A percentile compares a stretch with the other conserved stretches of the same genome.
These are phyloP conservation scores for Spongilla lacustris DNA, from an alignment of 37 sponge, comb jelly and placozoan species.

Conservation along the genomic window DNA sequence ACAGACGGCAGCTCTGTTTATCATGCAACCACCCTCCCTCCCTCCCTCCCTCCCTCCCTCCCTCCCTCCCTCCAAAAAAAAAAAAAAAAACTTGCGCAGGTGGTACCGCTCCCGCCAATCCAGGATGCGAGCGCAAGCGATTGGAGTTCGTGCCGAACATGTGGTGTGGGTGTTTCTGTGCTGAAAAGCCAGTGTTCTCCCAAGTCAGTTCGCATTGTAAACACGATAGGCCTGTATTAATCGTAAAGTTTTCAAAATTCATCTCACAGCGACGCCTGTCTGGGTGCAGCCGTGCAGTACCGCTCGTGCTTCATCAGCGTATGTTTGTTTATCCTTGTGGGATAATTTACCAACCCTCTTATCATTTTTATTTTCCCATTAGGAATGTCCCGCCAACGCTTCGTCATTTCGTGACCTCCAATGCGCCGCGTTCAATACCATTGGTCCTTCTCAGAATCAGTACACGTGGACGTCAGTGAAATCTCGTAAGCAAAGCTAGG, in stretches of 20 bases:
- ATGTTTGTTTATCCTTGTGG: background rate
- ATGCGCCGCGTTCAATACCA: background rate
- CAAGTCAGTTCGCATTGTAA: conserved; percentile 2
- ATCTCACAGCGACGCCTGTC: background rate
- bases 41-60: background rate
- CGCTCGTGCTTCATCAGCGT: conserved; percentile 61
- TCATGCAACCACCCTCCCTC: background rate
- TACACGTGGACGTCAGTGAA: background rate
- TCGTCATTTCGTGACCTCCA: conserved; percentile 15
- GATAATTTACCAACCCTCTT: background rate
- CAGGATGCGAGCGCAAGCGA: conserved; percentile 12
- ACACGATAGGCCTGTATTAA: too few species aligned
- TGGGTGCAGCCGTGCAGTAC: conserved; percentile 11
- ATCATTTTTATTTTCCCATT: background rate
- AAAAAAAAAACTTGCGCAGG: too few species aligned
- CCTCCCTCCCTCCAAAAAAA: background rate
- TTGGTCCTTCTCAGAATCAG: background rate
- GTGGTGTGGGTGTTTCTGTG: conserved; percentile 59
- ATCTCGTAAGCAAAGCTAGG: background rate
- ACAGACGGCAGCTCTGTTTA: background rate
- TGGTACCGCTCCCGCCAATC: background rate
- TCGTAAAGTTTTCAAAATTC: background rate
- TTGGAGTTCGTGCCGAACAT: conserved; percentile 68
- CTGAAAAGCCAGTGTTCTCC: conserved; percentile 39
- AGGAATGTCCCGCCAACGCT: conserved; percentile 27